phyloP scores from a whole-genome alignment of 2,888 invertebrate genomes.

The Cryptophagus acutangulus region DNA sequence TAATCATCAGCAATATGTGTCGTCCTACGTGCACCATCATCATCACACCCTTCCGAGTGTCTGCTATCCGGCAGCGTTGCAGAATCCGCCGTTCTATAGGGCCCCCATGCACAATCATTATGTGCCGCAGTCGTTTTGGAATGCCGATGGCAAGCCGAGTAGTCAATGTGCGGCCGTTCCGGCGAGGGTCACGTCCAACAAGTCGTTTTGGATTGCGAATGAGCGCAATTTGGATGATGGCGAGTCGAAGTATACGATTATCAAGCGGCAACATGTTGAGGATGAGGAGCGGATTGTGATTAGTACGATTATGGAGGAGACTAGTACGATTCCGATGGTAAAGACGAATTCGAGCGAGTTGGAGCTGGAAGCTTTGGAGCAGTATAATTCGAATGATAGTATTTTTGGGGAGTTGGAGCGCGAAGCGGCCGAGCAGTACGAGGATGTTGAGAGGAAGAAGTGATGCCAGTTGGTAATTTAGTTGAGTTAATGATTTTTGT shows the following conservation, averaged over 20 bases:
- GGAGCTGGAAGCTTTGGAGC: slow-evolving; percentile 57
- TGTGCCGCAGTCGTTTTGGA: slow-evolving; percentile 5
- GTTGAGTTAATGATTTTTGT: no score
- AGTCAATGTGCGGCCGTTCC: neutral
- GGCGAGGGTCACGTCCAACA: neutral
- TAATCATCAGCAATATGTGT: slow-evolving; percentile 21
- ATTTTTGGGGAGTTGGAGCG: slow-evolving; percentile 60
- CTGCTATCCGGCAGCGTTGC: slow-evolving; percentile 11
- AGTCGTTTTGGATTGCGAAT: no score
- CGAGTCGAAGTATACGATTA: neutral
- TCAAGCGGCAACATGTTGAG: slow-evolving; percentile 10
- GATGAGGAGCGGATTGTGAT: slow-evolving; percentile 28
- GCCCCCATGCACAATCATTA: slow-evolving; percentile 11
- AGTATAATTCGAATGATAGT: slow-evolving; percentile 54
- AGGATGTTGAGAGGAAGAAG: no score
- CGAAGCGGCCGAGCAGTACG: slow-evolving; percentile 64
- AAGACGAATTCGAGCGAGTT: slow-evolving; percentile 49
- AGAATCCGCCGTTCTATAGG: neutral
- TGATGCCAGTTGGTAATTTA: no score
- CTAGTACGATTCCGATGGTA: slow-evolving; percentile 30
- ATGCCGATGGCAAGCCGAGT: neutral
- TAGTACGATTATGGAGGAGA: no score
- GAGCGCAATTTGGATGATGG: slow-evolving; percentile 16
- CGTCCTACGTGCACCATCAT: slow-evolving; percentile 12
- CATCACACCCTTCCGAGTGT: slow-evolving; percentile 18